Percentiles rank a stretch among this genome's conserved stretches.
phyloP scores from a whole-genome alignment of 2,113 vertebrate species.

The chimpanzee (Pan troglodytes) region NHGRI_mPanTro3-v2.1_pri NC_072408.2:44464501-44465000 shows the following conservation, averaged over 20 bases:
- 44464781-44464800: neutral
- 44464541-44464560: neutral
- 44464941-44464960: neutral
- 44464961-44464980: neutral
- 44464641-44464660: neutral
- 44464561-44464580: neutral
- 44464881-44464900: neutral
- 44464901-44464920: neutral
- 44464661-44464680: neutral
- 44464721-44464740: conserved; percentile 18
- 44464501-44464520: neutral
- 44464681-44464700: conserved; percentile 25
- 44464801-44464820: neutral
- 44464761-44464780: neutral
- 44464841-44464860: neutral
- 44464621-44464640: neutral
- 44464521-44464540: neutral
- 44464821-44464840: neutral
- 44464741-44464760: conserved; percentile 2
- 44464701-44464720: neutral
- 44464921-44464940: neutral
- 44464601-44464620: neutral
- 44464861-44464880: neutral
- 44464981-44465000: neutral
- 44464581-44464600: neutral